Percentiles rank a stretch among this genome's conserved stretches.
Conservation (phyloP, 2,888 invertebrate genomes). For the Leptinotarsa haldemani region DNA sequence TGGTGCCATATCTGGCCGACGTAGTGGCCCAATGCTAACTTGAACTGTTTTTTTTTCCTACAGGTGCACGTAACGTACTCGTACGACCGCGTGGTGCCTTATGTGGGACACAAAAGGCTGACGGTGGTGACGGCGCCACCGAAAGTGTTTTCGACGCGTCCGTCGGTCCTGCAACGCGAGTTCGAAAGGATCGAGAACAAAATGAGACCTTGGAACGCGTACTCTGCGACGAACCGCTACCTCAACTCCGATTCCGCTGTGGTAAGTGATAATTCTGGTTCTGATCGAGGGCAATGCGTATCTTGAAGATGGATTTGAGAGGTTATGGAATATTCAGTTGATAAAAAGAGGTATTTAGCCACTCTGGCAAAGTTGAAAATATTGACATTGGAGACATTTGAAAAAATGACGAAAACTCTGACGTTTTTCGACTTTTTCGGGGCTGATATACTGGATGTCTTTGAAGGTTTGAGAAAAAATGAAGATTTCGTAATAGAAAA, state of each 20-base stretch:
- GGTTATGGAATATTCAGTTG: background rate
- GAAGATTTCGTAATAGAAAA: no score
- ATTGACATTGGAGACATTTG: no score
- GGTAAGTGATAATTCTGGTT: constrained; percentile 68
- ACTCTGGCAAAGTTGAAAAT: no score
- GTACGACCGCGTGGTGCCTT: constrained; percentile 65
- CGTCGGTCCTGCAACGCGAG: constrained; percentile 76
- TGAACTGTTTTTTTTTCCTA: background rate
- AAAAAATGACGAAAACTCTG: no score
- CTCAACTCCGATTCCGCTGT: constrained; percentile 81
- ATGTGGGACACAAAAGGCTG: constrained; percentile 70
- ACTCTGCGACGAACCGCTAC: constrained; percentile 80
- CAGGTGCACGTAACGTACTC: constrained; percentile 66
- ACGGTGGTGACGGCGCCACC: constrained; percentile 72
- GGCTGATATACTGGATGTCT: no score
- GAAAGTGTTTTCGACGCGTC: constrained; percentile 72
- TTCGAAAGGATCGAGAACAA: constrained; percentile 77
- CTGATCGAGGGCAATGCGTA: background rate
- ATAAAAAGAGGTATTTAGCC: no score
- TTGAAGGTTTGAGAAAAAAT: no score
- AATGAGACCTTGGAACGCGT: constrained; percentile 71
- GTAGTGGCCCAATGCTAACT: background rate
- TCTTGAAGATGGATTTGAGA: constrained; percentile 7
- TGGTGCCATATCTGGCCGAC: background rate
- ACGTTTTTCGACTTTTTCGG: no score